phyloP scores from a whole-genome alignment of 2,113 vertebrate genomes.

The Calyptomena viridis region DNA sequence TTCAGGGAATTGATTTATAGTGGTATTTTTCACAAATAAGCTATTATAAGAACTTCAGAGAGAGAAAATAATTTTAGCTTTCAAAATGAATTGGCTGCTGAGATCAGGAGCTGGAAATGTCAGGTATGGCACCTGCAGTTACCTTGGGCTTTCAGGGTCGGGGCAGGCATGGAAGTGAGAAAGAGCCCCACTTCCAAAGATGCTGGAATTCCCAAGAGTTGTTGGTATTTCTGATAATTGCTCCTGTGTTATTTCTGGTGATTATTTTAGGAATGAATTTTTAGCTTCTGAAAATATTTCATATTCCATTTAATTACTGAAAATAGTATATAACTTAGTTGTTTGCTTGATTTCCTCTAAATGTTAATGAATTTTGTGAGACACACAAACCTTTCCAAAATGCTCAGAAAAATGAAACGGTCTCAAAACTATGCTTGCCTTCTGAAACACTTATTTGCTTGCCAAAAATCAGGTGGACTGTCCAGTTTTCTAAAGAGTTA shows the following conservation, averaged over 20 bases:
- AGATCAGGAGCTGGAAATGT: background rate
- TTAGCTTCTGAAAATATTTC: background rate
- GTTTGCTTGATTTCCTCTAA: background rate
- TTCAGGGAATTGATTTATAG: slow-evolving; percentile 47
- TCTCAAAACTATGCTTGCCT: background rate
- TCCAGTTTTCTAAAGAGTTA: background rate
- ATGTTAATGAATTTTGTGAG: background rate
- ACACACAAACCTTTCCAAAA: background rate
- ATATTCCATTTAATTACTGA: background rate
- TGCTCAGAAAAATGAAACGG: background rate
- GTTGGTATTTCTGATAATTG: background rate
- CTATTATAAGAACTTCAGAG: slow-evolving; percentile 37
- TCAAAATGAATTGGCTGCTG: background rate
- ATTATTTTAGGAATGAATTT: background rate
- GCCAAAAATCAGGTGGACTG: background rate
- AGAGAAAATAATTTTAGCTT: slow-evolving; percentile 35
- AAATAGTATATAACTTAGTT: background rate
- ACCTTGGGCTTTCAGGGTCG: background rate
- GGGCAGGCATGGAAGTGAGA: background rate
- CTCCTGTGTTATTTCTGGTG: accelerated
- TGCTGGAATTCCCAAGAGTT: background rate
- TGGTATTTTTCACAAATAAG: slow-evolving; percentile 65
- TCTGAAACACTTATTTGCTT: background rate
- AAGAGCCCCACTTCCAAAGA: background rate
- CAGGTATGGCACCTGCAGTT: background rate